Evolutionary conservation across 2,113 vertebrate species (phyloP).

Genomic region (Triplophysa siluroides): DNA sequence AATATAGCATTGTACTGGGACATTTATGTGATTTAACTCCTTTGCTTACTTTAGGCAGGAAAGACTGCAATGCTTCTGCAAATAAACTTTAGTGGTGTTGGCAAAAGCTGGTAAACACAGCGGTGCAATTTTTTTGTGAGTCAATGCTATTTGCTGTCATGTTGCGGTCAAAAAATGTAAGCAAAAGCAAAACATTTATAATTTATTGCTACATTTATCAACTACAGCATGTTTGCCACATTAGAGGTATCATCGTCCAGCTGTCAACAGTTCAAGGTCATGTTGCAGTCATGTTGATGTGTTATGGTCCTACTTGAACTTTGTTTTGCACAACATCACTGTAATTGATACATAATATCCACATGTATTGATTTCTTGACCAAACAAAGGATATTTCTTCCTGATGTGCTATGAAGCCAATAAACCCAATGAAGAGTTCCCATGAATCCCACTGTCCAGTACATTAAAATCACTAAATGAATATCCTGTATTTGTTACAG

Average conservation of each 20-base stretch:
- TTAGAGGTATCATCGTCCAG: background rate
- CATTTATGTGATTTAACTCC: background rate
- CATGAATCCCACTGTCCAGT: background rate
- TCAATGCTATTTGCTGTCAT: background rate
- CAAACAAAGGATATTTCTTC: background rate
- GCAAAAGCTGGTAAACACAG: background rate
- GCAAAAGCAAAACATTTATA: background rate
- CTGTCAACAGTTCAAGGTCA: background rate
- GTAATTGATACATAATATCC: background rate
- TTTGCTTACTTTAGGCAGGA: conserved; percentile 2
- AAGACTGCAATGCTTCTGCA: conserved; percentile 4
- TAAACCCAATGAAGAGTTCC: background rate
- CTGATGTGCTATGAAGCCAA: background rate
- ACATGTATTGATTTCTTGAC: background rate
- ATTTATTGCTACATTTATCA: conserved; percentile 15
- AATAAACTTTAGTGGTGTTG: background rate
- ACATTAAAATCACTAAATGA: background rate
- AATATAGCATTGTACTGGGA: background rate
- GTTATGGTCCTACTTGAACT: background rate
- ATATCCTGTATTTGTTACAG: conserved; percentile 9
- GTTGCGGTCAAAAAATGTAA: background rate
- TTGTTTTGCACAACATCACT: background rate
- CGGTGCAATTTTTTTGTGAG: background rate
- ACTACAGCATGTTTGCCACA: background rate
- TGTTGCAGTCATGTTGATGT: background rate